A percentile compares a stretch with the other conserved stretches of the same genome.
These are phyloP conservation scores for Spheniscus humboldti DNA, from an alignment of 2,797 vertebrate species.

Conservation along the genomic window DNA sequence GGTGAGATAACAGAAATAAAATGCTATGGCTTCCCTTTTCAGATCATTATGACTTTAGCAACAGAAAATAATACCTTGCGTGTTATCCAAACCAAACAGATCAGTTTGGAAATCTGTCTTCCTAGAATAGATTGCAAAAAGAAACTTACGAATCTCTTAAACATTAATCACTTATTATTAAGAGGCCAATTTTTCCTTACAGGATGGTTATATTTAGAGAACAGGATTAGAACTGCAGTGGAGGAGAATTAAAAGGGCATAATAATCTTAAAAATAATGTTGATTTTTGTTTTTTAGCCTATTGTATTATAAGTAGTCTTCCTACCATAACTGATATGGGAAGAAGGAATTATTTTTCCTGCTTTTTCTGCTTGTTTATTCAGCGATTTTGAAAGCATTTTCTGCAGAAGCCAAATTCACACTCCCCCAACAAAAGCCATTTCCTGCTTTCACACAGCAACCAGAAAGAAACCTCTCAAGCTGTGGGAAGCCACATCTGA, in stretches of 20 bases:
- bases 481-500: constrained; percentile 61
- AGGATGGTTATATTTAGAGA: not conserved
- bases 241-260: not conserved
- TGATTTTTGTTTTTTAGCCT: not conserved
- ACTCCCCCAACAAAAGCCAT: constrained; percentile 45
- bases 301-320: not conserved
- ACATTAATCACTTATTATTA: not conserved
- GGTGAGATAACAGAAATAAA: not conserved
- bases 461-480: constrained; percentile 20
- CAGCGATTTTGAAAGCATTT: not conserved
- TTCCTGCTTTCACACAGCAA: constrained; percentile 60
- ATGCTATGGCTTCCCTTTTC: not conserved
- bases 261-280: not conserved
- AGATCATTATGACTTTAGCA: not conserved
- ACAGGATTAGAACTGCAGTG: not conserved
- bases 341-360: constrained; percentile 6
- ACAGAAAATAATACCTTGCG: not conserved
- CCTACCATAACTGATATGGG: not conserved
- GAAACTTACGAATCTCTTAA: not conserved
- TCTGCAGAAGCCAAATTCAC: constrained; percentile 49
- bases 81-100: not conserved
- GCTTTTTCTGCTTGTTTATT: constrained; percentile 18
- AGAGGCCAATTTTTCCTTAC: not conserved
- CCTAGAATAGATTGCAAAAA: not conserved
- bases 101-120: not conserved